Evolutionary conservation across 2,888 invertebrate species (phyloP).

Genomic region (Limnephilus lunatus): DNA sequence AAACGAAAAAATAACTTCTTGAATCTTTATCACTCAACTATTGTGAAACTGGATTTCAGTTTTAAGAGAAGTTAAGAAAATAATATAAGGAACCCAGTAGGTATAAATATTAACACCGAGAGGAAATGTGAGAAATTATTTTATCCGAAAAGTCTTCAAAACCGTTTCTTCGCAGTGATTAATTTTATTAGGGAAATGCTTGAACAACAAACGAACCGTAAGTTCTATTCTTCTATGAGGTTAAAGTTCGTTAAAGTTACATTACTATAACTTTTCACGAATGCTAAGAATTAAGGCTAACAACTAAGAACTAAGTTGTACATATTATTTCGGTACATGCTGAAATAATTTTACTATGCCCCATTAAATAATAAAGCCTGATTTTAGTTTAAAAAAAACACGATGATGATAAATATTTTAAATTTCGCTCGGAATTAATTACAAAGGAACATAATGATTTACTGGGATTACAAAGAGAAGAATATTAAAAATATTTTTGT

Average conservation of each 20-base stretch:
- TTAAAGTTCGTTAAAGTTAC: too few species aligned
- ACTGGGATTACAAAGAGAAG: not conserved
- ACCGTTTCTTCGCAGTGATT: not conserved
- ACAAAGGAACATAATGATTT: not conserved
- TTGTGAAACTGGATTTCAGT: not conserved
- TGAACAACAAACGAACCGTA: not conserved
- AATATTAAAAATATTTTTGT: not conserved
- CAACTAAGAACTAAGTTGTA: not conserved
- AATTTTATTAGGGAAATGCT: too few species aligned
- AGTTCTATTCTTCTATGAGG: not conserved
- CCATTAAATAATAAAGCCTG: not conserved
- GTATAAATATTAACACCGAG: not conserved
- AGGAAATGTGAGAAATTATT: not conserved
- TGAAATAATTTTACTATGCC: not conserved
- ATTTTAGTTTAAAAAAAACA: not conserved
- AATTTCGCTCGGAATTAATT: not conserved
- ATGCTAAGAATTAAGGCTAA: not conserved
- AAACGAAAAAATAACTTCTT: not conserved
- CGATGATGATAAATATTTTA: not conserved
- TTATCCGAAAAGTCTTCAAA: not conserved
- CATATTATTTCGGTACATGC: not conserved
- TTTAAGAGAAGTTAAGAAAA: not conserved
- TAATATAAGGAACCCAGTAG: too few species aligned
- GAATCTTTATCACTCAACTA: not conserved
- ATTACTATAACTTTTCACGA: not conserved